These are phyloP conservation scores for Endotricha flammealis DNA, from an alignment of 2,888 invertebrate species.

Conservation along the genomic window DNA sequence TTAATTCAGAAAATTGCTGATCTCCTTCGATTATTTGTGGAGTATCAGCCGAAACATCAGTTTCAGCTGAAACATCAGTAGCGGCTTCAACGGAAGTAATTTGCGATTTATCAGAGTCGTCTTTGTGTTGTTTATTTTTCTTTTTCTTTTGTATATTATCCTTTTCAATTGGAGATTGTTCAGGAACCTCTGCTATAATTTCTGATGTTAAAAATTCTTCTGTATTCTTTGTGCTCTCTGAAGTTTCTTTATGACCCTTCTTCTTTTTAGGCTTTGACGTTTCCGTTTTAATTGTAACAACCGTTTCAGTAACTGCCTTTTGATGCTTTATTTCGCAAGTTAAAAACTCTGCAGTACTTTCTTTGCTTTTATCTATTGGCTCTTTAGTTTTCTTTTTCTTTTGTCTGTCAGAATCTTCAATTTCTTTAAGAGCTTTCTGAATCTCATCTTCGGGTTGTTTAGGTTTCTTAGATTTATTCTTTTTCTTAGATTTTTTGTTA, in stretches of 20 bases:
- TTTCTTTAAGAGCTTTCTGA: conserved; percentile 65
- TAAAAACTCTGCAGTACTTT: conserved; percentile 19
- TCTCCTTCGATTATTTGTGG: too few relatives aligned
- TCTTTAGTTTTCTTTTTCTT: conserved; percentile 58
- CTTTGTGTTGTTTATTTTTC: background rate
- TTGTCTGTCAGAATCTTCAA: conserved; percentile 51
- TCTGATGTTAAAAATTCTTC: conserved; percentile 16
- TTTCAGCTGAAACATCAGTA: background rate
- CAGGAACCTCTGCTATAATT: background rate
- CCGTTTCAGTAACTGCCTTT: background rate
- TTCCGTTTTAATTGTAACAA: conserved; percentile 14
- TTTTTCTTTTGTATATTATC: conserved; percentile 21
- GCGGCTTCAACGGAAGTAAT: background rate
- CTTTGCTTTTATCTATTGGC: conserved; percentile 37
- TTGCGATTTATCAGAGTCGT: background rate
- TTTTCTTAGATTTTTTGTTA: conserved; percentile 56
- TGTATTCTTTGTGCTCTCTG: conserved; percentile 17
- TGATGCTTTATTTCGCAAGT: conserved; percentile 10
- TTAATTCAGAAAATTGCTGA: too few relatives aligned
- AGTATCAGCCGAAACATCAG: background rate
- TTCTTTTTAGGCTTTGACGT: conserved; percentile 36
- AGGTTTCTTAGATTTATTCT: conserved; percentile 54
- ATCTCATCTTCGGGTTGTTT: conserved; percentile 60
- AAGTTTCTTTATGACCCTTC: conserved; percentile 31
- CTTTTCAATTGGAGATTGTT: conserved; percentile 16